Conservation (phyloP, 2,113 vertebrate genomes). For the Rhegmatorhina hoffmannsi region DNA sequence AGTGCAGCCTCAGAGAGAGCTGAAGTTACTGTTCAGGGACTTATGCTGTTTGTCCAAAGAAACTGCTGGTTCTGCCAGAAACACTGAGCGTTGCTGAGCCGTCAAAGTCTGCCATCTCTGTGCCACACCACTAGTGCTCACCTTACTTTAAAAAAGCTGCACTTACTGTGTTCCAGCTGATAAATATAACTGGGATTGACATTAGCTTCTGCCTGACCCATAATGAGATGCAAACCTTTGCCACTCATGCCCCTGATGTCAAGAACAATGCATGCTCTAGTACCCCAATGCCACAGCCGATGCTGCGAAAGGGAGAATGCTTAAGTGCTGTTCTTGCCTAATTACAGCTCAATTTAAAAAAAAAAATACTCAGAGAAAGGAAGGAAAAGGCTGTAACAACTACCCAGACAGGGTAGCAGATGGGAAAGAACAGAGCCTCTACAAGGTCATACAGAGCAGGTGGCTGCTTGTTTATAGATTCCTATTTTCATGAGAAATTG, state of each 20-base stretch:
- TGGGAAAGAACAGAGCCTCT: background rate
- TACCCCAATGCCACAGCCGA: background rate
- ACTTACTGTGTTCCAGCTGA: background rate
- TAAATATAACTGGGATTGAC: background rate
- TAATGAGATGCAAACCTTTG: background rate
- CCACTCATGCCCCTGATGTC: too few relatives aligned
- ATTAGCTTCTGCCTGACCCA: background rate
- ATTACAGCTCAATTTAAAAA: background rate
- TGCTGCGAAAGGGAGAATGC: background rate
- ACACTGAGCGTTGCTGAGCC: background rate
- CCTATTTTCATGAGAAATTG: background rate
- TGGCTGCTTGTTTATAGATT: background rate
- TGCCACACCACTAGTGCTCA: background rate
- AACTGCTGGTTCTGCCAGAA: background rate
- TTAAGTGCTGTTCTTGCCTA: background rate
- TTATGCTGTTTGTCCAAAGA: background rate
- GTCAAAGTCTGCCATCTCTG: background rate
- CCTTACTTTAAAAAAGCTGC: background rate
- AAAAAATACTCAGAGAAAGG: background rate
- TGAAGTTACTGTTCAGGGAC: background rate
- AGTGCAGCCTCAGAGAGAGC: background rate
- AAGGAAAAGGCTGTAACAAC: background rate
- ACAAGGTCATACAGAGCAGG: background rate
- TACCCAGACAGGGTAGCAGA: background rate
- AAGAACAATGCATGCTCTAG: accelerated